Conservation (phyloP, 2,888 invertebrate genomes). For the Noctua janthe region DNA sequence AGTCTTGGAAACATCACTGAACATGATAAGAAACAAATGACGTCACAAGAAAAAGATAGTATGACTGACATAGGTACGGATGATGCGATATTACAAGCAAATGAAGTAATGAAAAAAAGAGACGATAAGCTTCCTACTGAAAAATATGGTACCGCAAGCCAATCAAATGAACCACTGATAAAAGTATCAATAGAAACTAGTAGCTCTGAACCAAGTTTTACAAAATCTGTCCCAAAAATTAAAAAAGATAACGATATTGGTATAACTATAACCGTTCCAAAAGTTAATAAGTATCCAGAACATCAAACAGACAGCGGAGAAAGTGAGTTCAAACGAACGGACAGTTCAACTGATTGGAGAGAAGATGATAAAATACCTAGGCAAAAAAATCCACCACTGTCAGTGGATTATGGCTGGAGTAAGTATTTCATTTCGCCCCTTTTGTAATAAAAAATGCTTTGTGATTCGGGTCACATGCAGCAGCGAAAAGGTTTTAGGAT, state of each 20-base stretch:
- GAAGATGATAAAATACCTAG: slow-evolving; percentile 10
- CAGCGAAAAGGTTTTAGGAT: background rate
- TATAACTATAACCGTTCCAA: background rate
- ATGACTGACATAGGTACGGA: slow-evolving; percentile 4
- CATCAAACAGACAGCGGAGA: too few relatives aligned
- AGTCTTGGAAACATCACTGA: slow-evolving; percentile 79
- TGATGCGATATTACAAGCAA: slow-evolving; percentile 5
- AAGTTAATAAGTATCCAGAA: background rate
- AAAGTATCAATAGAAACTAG: background rate
- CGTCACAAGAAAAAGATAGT: slow-evolving; percentile 39
- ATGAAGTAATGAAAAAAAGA: slow-evolving; percentile 5
- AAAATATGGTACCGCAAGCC: slow-evolving; percentile 2
- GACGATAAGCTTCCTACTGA: background rate
- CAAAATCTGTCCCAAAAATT: background rate
- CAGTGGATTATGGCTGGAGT: slow-evolving; percentile 54
- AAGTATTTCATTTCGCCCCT: slow-evolving; percentile 38
- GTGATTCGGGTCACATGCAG: background rate
- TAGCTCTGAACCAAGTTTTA: background rate
- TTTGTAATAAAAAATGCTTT: background rate
- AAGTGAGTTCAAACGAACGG: slow-evolving; percentile 6
- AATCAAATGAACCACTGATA: slow-evolving; percentile 1
- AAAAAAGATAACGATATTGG: background rate
- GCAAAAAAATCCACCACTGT: slow-evolving; percentile 14
- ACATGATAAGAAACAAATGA: slow-evolving; percentile 72
- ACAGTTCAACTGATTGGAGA: background rate